These are phyloP conservation scores for Bembecia ichneumoniformis DNA, from an alignment of 2,888 invertebrate genomes.

Conservation along the genomic window DNA sequence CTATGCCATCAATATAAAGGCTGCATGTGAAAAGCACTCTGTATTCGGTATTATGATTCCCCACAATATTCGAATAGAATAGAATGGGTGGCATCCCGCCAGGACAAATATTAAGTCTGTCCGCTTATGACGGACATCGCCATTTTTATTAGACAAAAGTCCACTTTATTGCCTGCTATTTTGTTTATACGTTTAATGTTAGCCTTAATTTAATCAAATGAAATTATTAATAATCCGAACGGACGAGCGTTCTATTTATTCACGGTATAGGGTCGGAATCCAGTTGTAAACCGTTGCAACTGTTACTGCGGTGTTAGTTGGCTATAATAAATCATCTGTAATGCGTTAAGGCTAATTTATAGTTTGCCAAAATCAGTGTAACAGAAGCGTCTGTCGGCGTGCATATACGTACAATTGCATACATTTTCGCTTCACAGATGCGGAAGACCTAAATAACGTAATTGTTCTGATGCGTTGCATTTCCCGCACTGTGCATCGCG, in stretches of 20 bases:
- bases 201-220: not conserved
- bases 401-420: not conserved
- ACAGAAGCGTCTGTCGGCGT: not conserved
- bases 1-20: not conserved
- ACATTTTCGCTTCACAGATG: constrained; percentile 5
- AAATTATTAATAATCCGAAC: too few species aligned
- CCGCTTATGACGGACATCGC: constrained; percentile 48
- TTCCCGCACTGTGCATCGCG: constrained; percentile 49
- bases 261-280: too few species aligned
- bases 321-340: too few species aligned
- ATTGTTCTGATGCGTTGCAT: constrained; percentile 44
- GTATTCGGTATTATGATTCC: constrained; percentile 25
- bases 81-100: constrained; percentile 44
- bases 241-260: too few species aligned
- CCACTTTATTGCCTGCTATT: not conserved
- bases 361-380: too few species aligned
- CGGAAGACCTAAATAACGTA: constrained; percentile 30
- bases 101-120: constrained; percentile 46
- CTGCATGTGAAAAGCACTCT: constrained; percentile 20
- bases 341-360: too few species aligned
- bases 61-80: constrained; percentile 19
- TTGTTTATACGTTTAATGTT: not conserved
- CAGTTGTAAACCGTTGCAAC: too few species aligned
- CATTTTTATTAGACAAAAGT: constrained; percentile 42
- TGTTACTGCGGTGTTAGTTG: too few species aligned